phyloP scores from a whole-genome alignment of 2,888 invertebrate genomes.

The Steinernema hermaphroditum region DNA sequence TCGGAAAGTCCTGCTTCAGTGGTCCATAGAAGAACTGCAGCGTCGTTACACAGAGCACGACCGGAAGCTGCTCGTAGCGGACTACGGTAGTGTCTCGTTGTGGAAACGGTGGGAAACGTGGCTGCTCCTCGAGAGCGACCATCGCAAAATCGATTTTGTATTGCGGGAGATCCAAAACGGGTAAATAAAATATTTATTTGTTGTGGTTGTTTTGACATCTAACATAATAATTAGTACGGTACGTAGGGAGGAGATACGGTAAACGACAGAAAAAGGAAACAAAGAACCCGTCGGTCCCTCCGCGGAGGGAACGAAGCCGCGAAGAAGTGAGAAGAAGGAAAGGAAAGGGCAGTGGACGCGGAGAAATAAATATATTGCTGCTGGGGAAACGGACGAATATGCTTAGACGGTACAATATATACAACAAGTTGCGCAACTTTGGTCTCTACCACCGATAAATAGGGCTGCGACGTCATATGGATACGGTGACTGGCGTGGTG shows the following conservation, averaged over 20 bases:
- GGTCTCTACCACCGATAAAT: slow-evolving; percentile 30
- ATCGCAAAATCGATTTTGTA: slow-evolving; percentile 14
- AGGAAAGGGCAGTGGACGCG: slow-evolving; percentile 1
- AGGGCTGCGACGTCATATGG: background rate
- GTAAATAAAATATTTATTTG: slow-evolving; percentile 30
- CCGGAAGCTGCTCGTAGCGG: background rate
- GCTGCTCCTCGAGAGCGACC: background rate
- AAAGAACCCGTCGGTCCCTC: slow-evolving; percentile 31
- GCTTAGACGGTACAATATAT: slow-evolving; percentile 27
- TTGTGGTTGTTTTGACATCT: slow-evolving; percentile 8
- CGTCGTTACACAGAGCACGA: background rate
- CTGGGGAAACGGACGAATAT: slow-evolving; percentile 22
- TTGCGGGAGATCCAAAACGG: slow-evolving; percentile 25
- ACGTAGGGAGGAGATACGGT: slow-evolving; percentile 21
- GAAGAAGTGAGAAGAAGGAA: slow-evolving; percentile 23
- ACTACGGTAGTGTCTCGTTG: slow-evolving; percentile 17
- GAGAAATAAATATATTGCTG: slow-evolving; percentile 27
- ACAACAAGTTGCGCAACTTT: slow-evolving; percentile 14
- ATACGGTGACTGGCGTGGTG: slow-evolving; percentile 21
- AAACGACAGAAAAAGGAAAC: slow-evolving; percentile 21
- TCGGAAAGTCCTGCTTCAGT: background rate
- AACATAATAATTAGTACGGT: slow-evolving; percentile 26
- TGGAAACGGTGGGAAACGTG: slow-evolving; percentile 19
- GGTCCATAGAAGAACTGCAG: background rate
- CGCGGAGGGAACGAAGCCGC: slow-evolving; percentile 22